A percentile compares a stretch with the other conserved stretches of the same genome.
These are phyloP conservation scores for Tiaroga cobitis DNA, from an alignment of 2,797 vertebrate genomes.

Conservation along the genomic window DNA sequence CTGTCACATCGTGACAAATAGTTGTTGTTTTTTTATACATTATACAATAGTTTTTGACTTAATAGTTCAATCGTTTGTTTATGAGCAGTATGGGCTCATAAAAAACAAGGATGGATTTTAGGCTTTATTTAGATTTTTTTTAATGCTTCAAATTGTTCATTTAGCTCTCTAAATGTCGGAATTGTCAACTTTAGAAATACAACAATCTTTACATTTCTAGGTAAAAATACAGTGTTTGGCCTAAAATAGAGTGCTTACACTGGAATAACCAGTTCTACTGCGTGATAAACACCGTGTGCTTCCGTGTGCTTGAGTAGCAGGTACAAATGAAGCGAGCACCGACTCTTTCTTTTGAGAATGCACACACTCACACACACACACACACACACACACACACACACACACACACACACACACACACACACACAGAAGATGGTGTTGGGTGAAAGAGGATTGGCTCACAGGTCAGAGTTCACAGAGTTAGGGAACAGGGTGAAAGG, in stretches of 20 bases:
- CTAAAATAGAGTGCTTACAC: neutral
- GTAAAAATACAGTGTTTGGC: neutral
- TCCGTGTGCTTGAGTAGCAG: neutral
- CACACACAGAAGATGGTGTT: constrained; percentile 40
- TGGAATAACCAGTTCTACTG: neutral
- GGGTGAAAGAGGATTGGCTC: constrained; percentile 57
- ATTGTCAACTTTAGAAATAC: neutral
- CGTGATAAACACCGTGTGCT: neutral
- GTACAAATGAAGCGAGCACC: constrained; percentile 9
- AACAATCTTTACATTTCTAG: neutral
- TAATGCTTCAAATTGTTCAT: neutral
- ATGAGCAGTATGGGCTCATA: constrained; percentile 18
- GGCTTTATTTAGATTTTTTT: neutral
- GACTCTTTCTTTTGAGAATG: constrained; percentile 18
- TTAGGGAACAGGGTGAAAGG: constrained; percentile 57
- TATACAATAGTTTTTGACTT: constrained; percentile 7
- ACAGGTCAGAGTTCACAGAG: constrained; percentile 60
- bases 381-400: constrained; percentile 34
- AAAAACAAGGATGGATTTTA: neutral
- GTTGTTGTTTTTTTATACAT: constrained; percentile 1
- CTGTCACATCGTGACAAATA: constrained; percentile 34
- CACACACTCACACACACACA: constrained; percentile 35
- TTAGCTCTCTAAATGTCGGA: neutral
- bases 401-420: constrained; percentile 36
- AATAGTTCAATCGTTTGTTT: neutral